Percentiles rank a stretch among this genome's conserved stretches.
These are phyloP conservation scores for Bombus ignitus DNA, from an alignment of 1,140 invertebrate species.

Conservation along the genomic window DNA sequence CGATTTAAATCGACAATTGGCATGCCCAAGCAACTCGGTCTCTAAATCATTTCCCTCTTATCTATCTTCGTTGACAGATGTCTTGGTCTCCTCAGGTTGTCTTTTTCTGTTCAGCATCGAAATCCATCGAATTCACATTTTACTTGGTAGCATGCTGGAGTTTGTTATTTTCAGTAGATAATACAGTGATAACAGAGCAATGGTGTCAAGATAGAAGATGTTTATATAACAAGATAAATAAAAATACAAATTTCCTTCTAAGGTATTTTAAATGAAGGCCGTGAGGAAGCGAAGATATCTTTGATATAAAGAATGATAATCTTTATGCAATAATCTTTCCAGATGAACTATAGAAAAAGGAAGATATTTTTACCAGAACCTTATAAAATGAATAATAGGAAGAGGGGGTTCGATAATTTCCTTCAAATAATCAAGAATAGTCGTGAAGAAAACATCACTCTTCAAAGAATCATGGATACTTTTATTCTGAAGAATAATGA, in stretches of 20 bases:
- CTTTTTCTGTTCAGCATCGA: not conserved
- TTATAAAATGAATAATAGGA: not conserved
- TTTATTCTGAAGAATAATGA: not conserved
- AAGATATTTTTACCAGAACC: not conserved
- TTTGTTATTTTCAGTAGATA: not conserved
- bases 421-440: not conserved
- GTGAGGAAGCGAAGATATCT: too few relatives aligned
- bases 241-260: not conserved
- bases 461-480: not conserved
- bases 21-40: slow-evolving; percentile 19
- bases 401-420: not conserved
- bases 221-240: not conserved
- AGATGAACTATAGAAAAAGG: not conserved
- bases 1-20: slow-evolving; percentile 55
- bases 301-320: too few relatives aligned
- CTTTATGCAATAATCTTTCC: not conserved
- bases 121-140: not conserved
- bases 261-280: not conserved
- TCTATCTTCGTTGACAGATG: not conserved
- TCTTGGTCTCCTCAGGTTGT: not conserved
- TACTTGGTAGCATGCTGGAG: not conserved
- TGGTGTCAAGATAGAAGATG: not conserved
- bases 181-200: not conserved
- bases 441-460: not conserved
- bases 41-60: slow-evolving; percentile 16